A percentile compares a stretch with the other conserved stretches of the same genome.
These are phyloP conservation scores for Apteryx mantelli DNA, from an alignment of 2,113 vertebrate species.

Conservation along the genomic window DNA sequence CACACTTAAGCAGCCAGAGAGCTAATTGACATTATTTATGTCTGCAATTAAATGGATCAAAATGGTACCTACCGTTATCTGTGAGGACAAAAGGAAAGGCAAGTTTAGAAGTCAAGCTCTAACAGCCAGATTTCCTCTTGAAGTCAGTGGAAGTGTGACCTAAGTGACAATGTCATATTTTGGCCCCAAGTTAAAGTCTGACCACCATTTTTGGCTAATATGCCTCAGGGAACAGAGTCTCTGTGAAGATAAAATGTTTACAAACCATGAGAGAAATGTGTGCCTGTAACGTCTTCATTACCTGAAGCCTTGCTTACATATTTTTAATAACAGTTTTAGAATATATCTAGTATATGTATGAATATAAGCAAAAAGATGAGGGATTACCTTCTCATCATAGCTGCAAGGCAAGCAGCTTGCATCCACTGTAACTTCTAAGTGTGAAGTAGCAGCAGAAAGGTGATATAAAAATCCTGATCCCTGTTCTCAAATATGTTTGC, in stretches of 20 bases:
- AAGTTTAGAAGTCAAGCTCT: background rate
- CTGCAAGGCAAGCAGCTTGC: background rate
- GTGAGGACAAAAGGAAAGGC: background rate
- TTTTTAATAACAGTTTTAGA: background rate
- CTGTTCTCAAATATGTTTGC: background rate
- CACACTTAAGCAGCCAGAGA: background rate
- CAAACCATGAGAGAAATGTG: background rate
- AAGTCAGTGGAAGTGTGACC: background rate
- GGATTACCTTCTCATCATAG: background rate
- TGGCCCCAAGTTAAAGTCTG: background rate
- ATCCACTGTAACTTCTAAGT: background rate
- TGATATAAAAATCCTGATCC: conserved; percentile 14
- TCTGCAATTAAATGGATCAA: background rate
- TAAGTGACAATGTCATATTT: background rate
- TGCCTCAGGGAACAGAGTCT: background rate
- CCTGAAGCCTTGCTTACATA: background rate
- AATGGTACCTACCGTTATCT: background rate
- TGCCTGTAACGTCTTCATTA: background rate
- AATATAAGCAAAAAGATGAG: background rate
- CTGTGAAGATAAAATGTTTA: background rate
- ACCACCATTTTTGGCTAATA: background rate
- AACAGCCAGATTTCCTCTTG: background rate
- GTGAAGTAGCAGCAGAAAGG: conserved; percentile 21
- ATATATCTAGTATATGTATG: background rate
- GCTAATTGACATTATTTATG: background rate